phyloP scores from a whole-genome alignment of 2,113 vertebrate species.

The Talpa occidentalis region DNA sequence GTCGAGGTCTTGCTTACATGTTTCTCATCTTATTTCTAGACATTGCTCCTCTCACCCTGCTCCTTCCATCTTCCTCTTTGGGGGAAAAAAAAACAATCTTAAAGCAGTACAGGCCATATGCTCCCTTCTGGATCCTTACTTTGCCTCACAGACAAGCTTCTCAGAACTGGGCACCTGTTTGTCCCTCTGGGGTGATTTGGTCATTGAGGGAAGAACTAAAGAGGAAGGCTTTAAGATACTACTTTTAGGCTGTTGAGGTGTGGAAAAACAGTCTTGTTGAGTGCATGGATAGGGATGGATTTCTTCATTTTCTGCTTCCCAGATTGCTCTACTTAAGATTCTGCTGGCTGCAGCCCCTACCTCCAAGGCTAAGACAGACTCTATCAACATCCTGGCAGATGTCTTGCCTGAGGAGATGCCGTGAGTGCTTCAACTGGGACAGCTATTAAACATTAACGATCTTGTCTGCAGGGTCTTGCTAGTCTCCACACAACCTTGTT shows the following conservation, averaged over 20 bases:
- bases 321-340: constrained; percentile 98
- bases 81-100: not conserved
- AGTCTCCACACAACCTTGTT: not conserved
- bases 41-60: not conserved
- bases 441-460: not conserved
- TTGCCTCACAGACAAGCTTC: not conserved
- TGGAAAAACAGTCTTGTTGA: not conserved
- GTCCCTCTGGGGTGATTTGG: not conserved
- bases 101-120: not conserved
- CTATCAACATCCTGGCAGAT: constrained; percentile 97
- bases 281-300: not conserved
- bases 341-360: constrained; percentile 97
- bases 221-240: not conserved
- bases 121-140: not conserved
- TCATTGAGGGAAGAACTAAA: not conserved
- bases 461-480: not conserved
- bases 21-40: not conserved
- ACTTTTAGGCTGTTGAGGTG: not conserved
- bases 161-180: not conserved
- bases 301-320: constrained; percentile 65
- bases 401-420: constrained; percentile 99
- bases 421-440: constrained; percentile 86
- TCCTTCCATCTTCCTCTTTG: not conserved
- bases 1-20: not conserved
- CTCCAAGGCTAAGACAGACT: constrained; percentile 98